These are phyloP conservation scores for Centropyge bicolor DNA, from an alignment of 2,797 vertebrate genomes.

Conservation along the genomic window DNA sequence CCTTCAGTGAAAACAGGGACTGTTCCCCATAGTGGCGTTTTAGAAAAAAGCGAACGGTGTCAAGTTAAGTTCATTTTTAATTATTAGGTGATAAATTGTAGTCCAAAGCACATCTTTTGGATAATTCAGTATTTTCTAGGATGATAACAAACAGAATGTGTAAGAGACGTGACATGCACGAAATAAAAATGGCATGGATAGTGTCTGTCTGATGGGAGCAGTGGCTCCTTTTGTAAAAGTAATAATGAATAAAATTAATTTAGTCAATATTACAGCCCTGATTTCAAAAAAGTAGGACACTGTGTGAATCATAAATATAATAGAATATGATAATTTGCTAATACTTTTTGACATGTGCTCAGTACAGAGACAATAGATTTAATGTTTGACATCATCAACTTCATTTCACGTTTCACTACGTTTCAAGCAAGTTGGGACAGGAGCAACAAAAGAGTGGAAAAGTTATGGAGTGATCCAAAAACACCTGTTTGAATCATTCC, in stretches of 20 bases:
- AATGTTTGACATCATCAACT: too few species aligned
- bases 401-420: too few species aligned
- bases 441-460: too few species aligned
- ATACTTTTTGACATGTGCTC: too few species aligned
- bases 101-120: slow-evolving; percentile 4
- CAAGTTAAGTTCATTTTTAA: slow-evolving; percentile 67
- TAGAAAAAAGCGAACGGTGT: slow-evolving; percentile 56
- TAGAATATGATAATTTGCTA: too few species aligned
- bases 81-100: slow-evolving; percentile 54
- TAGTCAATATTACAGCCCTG: too few species aligned
- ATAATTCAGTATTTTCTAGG: not conserved
- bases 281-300: too few species aligned
- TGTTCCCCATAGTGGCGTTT: slow-evolving; percentile 62
- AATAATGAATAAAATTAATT: not conserved
- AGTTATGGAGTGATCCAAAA: too few species aligned
- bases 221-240: not conserved
- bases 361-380: too few species aligned
- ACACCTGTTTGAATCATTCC: too few species aligned
- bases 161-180: not conserved
- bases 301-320: too few species aligned
- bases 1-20: slow-evolving; percentile 71
- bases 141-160: not conserved
- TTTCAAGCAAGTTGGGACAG: too few species aligned
- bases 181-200: not conserved
- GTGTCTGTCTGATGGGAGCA: not conserved